Evolutionary conservation across 2,113 vertebrate genomes (phyloP), one percentile per base, ranked within the genome.

Genomic region (Actenoides hombroni): DNA sequence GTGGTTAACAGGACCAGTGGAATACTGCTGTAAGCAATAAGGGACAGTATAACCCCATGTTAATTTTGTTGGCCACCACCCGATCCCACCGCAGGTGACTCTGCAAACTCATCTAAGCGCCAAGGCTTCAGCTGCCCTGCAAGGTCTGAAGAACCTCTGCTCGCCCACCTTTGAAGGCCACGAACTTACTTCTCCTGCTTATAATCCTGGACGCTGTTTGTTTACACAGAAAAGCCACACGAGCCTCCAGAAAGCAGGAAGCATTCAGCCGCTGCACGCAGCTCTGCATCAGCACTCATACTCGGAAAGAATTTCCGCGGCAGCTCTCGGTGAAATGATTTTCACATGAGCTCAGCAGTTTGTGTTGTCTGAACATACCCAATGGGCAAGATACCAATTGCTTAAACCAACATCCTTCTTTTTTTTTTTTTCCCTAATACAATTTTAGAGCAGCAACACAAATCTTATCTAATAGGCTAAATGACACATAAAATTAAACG

Each of bases 401-500:
- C 48, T 84, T 76, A 94, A 94, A 86, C 7, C 8, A 33, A 64
- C 16, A 2, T 40, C 39, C 13, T 17, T 28, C 13, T 17, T 28
- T 23, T 46, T 42, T 91, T 91, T 82, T 86, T 35, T n/a, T n/a
- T n/a, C n/a, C n/a, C 82, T 78, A 73, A 61, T 26, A 20, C 21
- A 80, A 35, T 61, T 77, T 85, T 16, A 56, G 49, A 88, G 63
- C 25, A 93, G 46, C 29, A 86, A 60, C 39, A 88, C 60, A 78
- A 83, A 94, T 68, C 60, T 90, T 90, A 93, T 44, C 92, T 67
- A 83, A 59, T 5, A 80, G 54, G 35, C 35, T 35, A 74, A 81
- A 40, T 44, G 46, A 73, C n/a, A 82, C 26, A 64, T 39, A 83
- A 83, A 90, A 83, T 86, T 86, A 94, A 92, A 91, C 65, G 56